Evolutionary conservation across 2,113 vertebrate species (phyloP), one percentile per base, ranked within the genome.

Genomic region (Labrus mixtus): DNA sequence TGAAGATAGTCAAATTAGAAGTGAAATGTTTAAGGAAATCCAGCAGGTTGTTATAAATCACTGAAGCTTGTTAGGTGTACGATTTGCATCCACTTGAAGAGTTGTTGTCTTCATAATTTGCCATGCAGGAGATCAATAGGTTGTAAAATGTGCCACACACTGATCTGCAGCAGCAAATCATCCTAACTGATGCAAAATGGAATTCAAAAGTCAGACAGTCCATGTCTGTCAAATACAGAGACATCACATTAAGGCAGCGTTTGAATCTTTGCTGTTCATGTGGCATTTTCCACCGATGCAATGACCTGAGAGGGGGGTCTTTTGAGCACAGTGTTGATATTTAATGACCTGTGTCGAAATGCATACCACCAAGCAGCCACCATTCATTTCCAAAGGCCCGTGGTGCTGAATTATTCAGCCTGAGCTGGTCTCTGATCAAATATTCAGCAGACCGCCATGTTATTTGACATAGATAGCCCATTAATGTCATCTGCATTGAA

Each of bases 331-430:
- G 10, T 23, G 23, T 6, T 46, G 58, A 23, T 48, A 51, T 69
- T 62, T 39, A 79, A 62, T 48, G 46, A 50, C 54, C 60, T 50
- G n/a, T 4, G 5, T n/a, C 19, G 20, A 78, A 69, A 46, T 19
- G 2, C 23, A 50, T 63, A 45, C 17, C 29, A 8, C 46, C 46
- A 17, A 17, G 5, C 3, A n/a, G 2, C 37, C 10, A 17, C 41
- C 22, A 6, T 56, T 78, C 3, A 17, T 55, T 66, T 39, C 29
- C 64, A 53, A 46, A 61, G 63, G 68, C 45, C 36, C 53, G 46
- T 53, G 46, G 25, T 73, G 55, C 33, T 86, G 41, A 85, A 86
- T 87, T 79, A 87, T 87, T 85, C 65, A 87, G 15, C 7, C 56
- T 61, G 43, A 4, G 8, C 33, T 61, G 48, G 58, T 66, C 36